A percentile compares a stretch with the other conserved stretches of the same genome.
These are phyloP conservation scores for Polypedilum pembai DNA, from an alignment of 1,140 invertebrate species.

Conservation along the genomic window DNA sequence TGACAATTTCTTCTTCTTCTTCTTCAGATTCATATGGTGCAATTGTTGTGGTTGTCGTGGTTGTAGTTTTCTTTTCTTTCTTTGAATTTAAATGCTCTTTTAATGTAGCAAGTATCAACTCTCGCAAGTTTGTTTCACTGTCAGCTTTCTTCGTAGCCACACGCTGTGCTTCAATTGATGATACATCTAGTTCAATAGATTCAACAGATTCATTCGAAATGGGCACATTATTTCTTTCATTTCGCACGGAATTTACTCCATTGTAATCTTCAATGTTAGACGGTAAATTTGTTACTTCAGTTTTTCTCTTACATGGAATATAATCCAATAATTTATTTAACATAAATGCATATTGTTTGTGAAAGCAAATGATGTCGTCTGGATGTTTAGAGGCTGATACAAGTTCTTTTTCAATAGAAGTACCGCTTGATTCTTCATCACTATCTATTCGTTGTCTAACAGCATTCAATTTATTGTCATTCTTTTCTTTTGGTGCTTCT, in stretches of 20 bases:
- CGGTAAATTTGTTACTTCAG: neutral
- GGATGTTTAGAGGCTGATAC: neutral
- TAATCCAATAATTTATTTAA: neutral
- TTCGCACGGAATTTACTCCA: neutral
- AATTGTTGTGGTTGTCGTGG: neutral
- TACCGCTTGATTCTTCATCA: neutral
- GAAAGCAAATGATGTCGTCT: conserved; percentile 21
- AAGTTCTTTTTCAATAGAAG: conserved; percentile 13
- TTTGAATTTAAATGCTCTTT: neutral
- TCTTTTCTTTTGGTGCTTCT: neutral
- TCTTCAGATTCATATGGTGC: neutral
- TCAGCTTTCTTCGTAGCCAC: neutral
- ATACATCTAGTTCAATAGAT: conserved; percentile 18
- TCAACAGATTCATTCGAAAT: conserved; percentile 2
- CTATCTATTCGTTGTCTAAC: neutral
- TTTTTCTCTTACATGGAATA: neutral
- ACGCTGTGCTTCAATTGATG: neutral
- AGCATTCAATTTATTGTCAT: neutral
- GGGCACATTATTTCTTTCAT: conserved; percentile 1
- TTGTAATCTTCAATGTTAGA: neutral
- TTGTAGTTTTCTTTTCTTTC: neutral
- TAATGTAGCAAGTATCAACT: neutral
- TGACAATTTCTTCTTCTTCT: neutral
- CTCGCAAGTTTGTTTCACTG: neutral
- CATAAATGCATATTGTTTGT: conserved; percentile 23